A percentile compares a stretch with the other conserved stretches of the same genome.
Conservation (phyloP, 64 coral and sea anemone species). For the Montipora cactus region DNA sequence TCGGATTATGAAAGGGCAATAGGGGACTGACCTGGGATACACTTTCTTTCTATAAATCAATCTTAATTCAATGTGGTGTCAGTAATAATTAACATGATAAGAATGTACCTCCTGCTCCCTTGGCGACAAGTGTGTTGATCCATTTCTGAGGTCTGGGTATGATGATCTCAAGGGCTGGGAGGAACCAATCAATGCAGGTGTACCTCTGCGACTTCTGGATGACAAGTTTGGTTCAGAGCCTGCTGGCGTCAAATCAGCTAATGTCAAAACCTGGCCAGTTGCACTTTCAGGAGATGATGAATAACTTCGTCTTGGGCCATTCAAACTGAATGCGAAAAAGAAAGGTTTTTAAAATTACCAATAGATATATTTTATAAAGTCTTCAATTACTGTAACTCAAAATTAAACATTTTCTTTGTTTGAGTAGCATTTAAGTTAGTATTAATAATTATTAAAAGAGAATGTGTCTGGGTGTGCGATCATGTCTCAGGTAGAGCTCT, state of each 20-base stretch:
- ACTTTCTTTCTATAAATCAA: not conserved
- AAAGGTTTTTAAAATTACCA: too few species aligned
- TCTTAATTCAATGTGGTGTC: not conserved
- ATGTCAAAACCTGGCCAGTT: slow-evolving; percentile 77
- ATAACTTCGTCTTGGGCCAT: slow-evolving; percentile 70
- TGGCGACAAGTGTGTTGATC: slow-evolving; percentile 77
- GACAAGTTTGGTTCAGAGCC: slow-evolving; percentile 77
- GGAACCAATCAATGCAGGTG: slow-evolving; percentile 24
- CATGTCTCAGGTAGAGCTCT: too few species aligned
- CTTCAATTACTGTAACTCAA: too few species aligned
- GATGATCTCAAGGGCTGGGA: slow-evolving; percentile 80
- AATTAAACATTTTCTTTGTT: too few species aligned
- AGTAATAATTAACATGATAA: not conserved
- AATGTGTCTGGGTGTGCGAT: too few species aligned
- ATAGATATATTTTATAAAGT: too few species aligned
- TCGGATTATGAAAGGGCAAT: too few species aligned
- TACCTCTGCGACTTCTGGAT: slow-evolving; percentile 51
- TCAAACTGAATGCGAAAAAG: slow-evolving; percentile 3
- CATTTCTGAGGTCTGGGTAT: slow-evolving; percentile 79
- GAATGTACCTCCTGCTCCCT: slow-evolving; percentile 79
- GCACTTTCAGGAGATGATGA: slow-evolving; percentile 91
- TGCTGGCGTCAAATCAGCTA: slow-evolving; percentile 92
- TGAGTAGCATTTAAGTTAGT: too few species aligned
- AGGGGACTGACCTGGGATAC: too few species aligned
- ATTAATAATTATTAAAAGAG: too few species aligned